Base-by-base conservation (phyloP, 2,888 invertebrate species). In the Labia minor region DNA sequence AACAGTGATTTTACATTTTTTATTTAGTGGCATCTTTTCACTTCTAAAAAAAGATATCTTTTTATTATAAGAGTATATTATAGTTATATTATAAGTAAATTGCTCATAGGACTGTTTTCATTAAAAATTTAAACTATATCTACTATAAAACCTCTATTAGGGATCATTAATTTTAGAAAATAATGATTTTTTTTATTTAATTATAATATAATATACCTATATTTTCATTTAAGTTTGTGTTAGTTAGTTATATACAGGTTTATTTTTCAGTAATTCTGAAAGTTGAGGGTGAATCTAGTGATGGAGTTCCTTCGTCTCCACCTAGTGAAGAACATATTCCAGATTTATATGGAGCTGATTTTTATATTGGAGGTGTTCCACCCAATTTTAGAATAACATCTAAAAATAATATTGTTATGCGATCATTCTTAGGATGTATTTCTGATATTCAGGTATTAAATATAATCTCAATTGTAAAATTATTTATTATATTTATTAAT, bases 281-380 rank as follows among this genome's bases (percentile, higher is more conserved):
- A 74, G 86, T 91, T 67, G 85, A 86, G 74, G 85, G 85, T 70
- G 87, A 86, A 74, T 74, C 85, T 75, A 72, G 76, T 74, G 72
- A 76, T 69, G 80, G 81, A 19, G 86, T 86, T 0, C 86, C 88
- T 6, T 80, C 83, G 0, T 83, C 86, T 8, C 87, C 88, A 4
- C 77, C 81, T 0, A 76, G 74, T 62, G 78, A 78, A 69, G 78
- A 78, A 62, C 76, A 78, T 61, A 78, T 89, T 62, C 88, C 90
- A 0, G 88, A 89, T 76, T 80, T 90, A 61, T 78, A 82, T 0
- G 79, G 81, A 61, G 86, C 88, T 0, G 80, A 83, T 33, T 89
- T 92, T 77, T 92, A 89, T 79, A 82, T 94, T 72, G 96, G 93
- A 1, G 96, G 96, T 0, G 82, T 89, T 1, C 89, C 93, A 2